Base-by-base conservation (phyloP, 2,888 invertebrate species). In the Agriotes lineatus region DNA sequence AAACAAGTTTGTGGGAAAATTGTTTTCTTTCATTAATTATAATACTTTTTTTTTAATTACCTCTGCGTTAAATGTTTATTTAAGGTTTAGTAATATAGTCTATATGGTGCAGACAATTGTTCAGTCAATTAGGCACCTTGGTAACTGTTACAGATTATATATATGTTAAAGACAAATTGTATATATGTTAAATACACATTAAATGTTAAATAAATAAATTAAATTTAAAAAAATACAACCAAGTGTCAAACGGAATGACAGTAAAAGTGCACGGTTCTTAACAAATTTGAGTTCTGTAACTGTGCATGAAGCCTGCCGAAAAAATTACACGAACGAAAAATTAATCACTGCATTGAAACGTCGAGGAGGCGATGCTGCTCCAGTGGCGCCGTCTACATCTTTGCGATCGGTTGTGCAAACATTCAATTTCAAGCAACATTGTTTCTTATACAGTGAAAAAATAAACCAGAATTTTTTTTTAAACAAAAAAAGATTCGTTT, bases 401-500 rank as follows among this genome's bases (percentile, higher is more conserved):
- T 25, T 25, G 7, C 9, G 33, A 5, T 33, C 33, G 2, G 9
- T 7, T 2, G 33, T n/a, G 9, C 33, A 9, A 33, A 7, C 25
- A 22, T 20, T 50, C 25, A 7, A 50, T 20, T 50, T 50, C 50
- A 50, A 20, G 10, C 7, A 20, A 4, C n/a, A 50, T 50, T 50
- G 50, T 7, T 50, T 50, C 4, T 50, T 50, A 20, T 50, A 37
- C 50, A 5, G 0, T 22, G 25, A 1, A 2, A 19, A 1, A 20
- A 22, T 50, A 1, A 50, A 20, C 1, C 22, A 54, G 57, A 67
- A 57, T 67, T 70, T 54, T 57, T 62, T 58, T 7, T 37, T 20
- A 67, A 67, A 62, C 70, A 69, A 44, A 66, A 69, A 61, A 39
- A 44, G 45, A 64, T 48, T 22, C 66, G 3, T 5, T 33, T 33